Evolutionary conservation across 2,888 invertebrate species (phyloP), one percentile per base, ranked within the genome.

Genomic region (Lamellibrachia satsuma): DNA sequence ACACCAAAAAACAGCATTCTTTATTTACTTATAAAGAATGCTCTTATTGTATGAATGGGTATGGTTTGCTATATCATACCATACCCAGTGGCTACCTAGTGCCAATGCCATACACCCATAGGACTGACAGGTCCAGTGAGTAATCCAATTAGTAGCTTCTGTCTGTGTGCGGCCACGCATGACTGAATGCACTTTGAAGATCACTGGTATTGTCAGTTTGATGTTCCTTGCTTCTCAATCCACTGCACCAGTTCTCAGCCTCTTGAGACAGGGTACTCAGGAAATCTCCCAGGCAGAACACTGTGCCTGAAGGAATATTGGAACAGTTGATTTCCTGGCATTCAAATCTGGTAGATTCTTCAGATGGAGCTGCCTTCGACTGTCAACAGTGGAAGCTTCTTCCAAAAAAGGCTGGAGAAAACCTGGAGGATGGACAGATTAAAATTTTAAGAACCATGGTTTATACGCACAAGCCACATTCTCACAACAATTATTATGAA

Each of bases 161-260:
- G 75, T 75, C 75, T 75, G 75, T 75, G 75, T 22, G 75, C 75
- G 75, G 75, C 75, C 75, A 22, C 75, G 75, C 75, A 4, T 75
- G 75, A 75, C 75, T 57, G 75, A 75, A 75, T 75, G 75, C 22
- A 75, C 75, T 75, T 75, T 75, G 75, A 75, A 75, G 75, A 75
- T 15, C 22, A 75, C 75, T 75, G 75, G 75, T 75, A 75, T 75
- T 75, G 75, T 75, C 75, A 75, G 75, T 75, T 75, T 75, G 75
- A 75, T 75, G 75, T n/a, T 75, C 75, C 75, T 22, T 75, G 11
- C 75, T 75, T 75, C 75, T 75, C 60, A 60, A 15, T 75, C 75
- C 4, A 22, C 22, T 75, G 75, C 75, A 15, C n/a, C 15, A 75
- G 75, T 15, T n/a, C 75, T 75, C 75, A 75, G 75, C 75, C 75